A percentile compares a stretch with the other conserved stretches of the same genome.
Conservation (phyloP, 2,113 vertebrate genomes). For the Leucopsar rothschildi region DNA sequence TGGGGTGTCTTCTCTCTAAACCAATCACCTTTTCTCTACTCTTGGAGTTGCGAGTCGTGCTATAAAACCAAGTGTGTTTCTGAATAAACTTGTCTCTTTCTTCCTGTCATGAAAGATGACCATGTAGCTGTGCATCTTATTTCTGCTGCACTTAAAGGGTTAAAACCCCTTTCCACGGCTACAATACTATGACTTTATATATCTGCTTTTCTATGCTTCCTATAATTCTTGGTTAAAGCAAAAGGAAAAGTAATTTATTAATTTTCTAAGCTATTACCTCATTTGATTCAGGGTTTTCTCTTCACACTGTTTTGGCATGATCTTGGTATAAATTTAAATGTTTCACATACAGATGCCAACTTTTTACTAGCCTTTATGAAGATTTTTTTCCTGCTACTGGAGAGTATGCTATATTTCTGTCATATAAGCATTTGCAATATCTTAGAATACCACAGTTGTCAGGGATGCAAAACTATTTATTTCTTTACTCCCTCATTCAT, state of each 20-base stretch:
- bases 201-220: not conserved
- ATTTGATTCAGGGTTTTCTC: not conserved
- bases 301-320: not conserved
- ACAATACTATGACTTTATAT: not conserved
- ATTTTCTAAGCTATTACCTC: not conserved
- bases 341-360: not conserved
- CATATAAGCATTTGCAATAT: not conserved
- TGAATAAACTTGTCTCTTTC: no score
- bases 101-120: no score
- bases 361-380: conserved; percentile 13
- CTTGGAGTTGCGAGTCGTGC: no score
- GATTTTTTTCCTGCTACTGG: not conserved
- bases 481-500: not conserved
- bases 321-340: not conserved
- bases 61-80: no score
- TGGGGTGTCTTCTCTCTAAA: no score
- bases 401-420: not conserved
- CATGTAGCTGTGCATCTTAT: no score
- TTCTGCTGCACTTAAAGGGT: no score
- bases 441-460: not conserved
- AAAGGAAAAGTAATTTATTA: not conserved
- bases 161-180: no score
- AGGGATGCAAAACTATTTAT: not conserved
- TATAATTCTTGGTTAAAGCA: not conserved
- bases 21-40: no score